phyloP scores from a whole-genome alignment of 2,113 vertebrate species.

The Chaetops frenatus region DNA sequence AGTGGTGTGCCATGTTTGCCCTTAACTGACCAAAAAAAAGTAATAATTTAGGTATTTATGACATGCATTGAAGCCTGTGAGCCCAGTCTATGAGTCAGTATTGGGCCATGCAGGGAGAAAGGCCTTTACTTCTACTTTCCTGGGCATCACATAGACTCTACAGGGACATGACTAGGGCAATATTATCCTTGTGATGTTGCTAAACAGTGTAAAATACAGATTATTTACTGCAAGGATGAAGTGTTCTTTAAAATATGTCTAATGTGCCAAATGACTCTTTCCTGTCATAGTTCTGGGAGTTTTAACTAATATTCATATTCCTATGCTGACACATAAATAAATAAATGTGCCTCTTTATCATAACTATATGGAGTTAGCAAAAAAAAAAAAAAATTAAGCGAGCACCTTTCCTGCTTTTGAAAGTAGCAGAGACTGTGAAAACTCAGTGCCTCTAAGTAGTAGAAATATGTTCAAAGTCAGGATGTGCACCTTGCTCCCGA shows the following conservation, averaged over 20 bases:
- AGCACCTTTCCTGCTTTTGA: not conserved
- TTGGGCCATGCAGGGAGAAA: not conserved
- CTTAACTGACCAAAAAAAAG: not conserved
- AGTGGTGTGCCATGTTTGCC: not conserved
- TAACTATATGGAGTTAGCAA: not conserved
- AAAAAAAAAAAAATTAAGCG: not conserved
- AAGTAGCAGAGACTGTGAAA: not conserved
- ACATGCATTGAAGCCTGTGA: not conserved
- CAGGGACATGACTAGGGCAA: not conserved
- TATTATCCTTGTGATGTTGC: not conserved
- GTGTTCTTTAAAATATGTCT: not conserved
- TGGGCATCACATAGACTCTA: not conserved
- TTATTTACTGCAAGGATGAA: not conserved
- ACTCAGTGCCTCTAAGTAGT: not conserved
- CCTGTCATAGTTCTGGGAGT: not conserved
- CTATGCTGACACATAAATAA: not conserved
- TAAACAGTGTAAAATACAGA: not conserved
- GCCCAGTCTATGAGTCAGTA: not conserved
- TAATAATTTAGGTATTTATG: not conserved
- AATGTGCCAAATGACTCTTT: not conserved
- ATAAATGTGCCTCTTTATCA: not conserved
- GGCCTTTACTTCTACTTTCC: not conserved
- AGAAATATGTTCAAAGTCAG: not conserved
- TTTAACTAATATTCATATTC: not conserved
- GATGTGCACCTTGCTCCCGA: not conserved